Evolutionary conservation across 2,113 vertebrate species (phyloP).

Genomic region (Dromaius novaehollandiae): DNA sequence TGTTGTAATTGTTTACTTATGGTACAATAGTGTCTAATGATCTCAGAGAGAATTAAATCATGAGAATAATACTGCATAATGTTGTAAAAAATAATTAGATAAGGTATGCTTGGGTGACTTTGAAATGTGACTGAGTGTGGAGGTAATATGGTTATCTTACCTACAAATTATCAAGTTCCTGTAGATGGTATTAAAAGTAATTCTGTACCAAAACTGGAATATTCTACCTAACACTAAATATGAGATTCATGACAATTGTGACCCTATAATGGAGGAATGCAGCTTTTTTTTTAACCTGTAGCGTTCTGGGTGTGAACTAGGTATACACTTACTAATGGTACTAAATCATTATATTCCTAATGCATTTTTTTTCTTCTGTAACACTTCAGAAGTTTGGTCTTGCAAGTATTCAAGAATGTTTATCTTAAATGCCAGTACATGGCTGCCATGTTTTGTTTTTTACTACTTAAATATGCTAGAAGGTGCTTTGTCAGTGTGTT

Average conservation of each 20-base stretch:
- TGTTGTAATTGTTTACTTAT: background rate
- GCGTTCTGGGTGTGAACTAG: background rate
- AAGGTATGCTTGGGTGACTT: background rate
- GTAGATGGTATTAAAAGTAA: background rate
- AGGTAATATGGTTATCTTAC: background rate
- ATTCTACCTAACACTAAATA: background rate
- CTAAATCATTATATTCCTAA: background rate
- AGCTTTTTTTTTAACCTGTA: background rate
- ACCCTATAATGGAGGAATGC: background rate
- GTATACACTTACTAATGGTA: rapidly evolving
- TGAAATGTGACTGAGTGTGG: background rate
- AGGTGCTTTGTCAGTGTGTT: background rate
- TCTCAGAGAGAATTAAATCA: constrained; percentile 37
- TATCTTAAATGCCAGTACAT: background rate
- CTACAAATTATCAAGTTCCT: background rate
- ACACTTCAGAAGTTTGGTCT: background rate
- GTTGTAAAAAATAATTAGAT: constrained; percentile 29
- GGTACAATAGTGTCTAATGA: background rate
- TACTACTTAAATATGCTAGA: background rate
- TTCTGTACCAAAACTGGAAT: background rate
- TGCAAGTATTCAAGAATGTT: background rate
- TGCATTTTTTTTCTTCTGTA: background rate
- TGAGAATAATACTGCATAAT: background rate
- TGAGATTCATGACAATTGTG: rapidly evolving
- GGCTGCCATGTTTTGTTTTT: background rate